phyloP scores from a whole-genome alignment of 2,888 invertebrate genomes.

The Nezara viridula region DNA sequence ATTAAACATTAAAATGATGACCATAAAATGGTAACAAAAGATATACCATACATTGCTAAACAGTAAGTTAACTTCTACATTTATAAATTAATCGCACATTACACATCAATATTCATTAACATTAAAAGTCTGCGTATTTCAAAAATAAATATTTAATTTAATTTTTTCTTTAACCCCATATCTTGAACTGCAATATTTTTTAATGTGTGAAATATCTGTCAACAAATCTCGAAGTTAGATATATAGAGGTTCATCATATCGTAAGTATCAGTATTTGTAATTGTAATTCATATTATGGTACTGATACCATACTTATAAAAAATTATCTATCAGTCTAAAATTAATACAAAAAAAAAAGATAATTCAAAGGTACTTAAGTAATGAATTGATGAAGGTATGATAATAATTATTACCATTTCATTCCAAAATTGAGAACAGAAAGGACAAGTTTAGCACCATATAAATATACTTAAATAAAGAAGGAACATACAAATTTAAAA shows the following conservation, averaged over 20 bases:
- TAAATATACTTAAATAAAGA: not conserved
- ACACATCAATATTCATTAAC: too few relatives aligned
- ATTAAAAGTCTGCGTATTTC: too few relatives aligned
- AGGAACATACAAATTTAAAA: not conserved
- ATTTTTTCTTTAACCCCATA: too few relatives aligned
- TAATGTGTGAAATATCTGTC: too few relatives aligned
- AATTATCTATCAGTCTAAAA: conserved; percentile 7
- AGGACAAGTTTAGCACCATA: not conserved
- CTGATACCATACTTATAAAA: not conserved
- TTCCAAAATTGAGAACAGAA: not conserved
- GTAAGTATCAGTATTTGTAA: not conserved
- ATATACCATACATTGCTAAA: too few relatives aligned
- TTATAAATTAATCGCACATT: too few relatives aligned
- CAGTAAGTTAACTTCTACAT: too few relatives aligned
- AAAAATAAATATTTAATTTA: too few relatives aligned
- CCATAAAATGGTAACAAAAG: too few relatives aligned
- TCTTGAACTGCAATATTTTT: too few relatives aligned
- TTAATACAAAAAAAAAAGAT: not conserved
- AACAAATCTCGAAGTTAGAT: not conserved
- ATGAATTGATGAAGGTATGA: not conserved
- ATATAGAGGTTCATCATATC: not conserved
- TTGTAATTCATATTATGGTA: not conserved
- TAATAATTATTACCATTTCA: not conserved
- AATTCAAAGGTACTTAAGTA: not conserved
- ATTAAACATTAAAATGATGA: too few relatives aligned